Base-by-base conservation (phyloP, 2,113 vertebrate genomes). In the Sisor rabdophorus region DNA sequence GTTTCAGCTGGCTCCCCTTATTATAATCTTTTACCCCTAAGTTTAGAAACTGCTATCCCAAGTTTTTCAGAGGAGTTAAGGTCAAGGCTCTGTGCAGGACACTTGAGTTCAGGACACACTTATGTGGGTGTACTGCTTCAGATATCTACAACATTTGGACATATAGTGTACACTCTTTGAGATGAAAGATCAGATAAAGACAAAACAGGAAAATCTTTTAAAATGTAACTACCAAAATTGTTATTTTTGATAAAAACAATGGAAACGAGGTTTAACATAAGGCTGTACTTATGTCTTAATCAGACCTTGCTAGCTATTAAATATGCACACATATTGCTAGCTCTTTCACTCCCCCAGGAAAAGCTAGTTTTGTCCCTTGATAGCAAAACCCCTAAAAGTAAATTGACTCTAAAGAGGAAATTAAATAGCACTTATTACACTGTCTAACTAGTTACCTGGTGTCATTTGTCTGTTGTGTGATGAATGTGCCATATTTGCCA, bases 371-470 rank as follows among this genome's bases (percentile, higher is more conserved):
- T 77, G 78, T 89, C 88, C 88, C 90, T 89, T 90, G 90, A 90
- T 89, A 87, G 88, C 84, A 85, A 87, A 44, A 44, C 40, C 90
- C 83, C 75, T 61, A 72, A 92, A 88, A 90, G 88, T 91, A 91
- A 94, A 93, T 93, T 91, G 87, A 91, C 91, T 93, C 24, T 70
- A 89, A 92, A 90, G 88, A 93, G 89, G 92, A 91, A 91, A 92
- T 93, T 90, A 92, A 87, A 92, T 89, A 86, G 83, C 87, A 85
- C 89, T 91, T 92, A 91, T 91, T 92, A 91, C 81, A 87, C 87
- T 89, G 89, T 91, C 88, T 91, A 87, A 92, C 88, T 86, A 90
- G 87, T 84, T 88, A 84, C 85, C 81, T 82, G 54, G 55, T 87
- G 83, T 88, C 89, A 88, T 93, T 92, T 93, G 83, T 92, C 91